Evolutionary conservation across 2,888 invertebrate species (phyloP), one percentile per base, ranked within the genome.

Genomic region (Pristionchus fissidentatus): DNA sequence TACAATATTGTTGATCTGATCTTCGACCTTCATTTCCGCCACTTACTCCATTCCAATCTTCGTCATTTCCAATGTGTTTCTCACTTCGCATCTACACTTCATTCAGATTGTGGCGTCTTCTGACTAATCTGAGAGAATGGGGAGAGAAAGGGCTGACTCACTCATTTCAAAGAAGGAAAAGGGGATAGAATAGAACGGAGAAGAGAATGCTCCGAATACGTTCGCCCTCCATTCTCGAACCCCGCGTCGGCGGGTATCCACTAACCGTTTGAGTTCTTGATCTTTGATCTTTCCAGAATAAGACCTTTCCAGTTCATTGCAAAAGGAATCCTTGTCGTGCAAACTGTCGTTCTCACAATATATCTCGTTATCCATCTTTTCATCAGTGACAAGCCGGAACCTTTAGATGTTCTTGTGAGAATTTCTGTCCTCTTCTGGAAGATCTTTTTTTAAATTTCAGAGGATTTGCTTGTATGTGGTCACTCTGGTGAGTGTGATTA

Each of bases 61-160:
- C 10, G 29, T n/a, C 57, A 55, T 19, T 3, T 19, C n/a, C 55
- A n/a, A 26, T 7, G 22, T 19, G 29, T 66, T 66, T 66, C n/a
- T 32, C 41, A 38, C 38, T 66, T 66, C 66, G n/a, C n/a, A n/a
- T n/a, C n/a, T n/a, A n/a, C n/a, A n/a, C n/a, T n/a, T n/a, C n/a
- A n/a, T n/a, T n/a, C n/a, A n/a, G n/a, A 38, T 66, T 66, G 38
- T 38, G 29, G 29, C 38, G 15, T n/a, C 22, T 38, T 38, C 66
- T 66, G 66, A 66, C 66, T 66, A 66, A 38, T 66, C 32, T 66
- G 66, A 66, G 66, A 62, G 62, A 66, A 66, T 66, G 66, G 41
- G 66, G n/a, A 22, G 66, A 66, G 26, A 57, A 10, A 29, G 57
- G 29, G 66, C 35, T 66, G 66, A 66, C 35, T 66, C 66, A 66